Base-by-base conservation (phyloP, 2,888 invertebrate genomes). In the Linnaemya vulpina region DNA sequence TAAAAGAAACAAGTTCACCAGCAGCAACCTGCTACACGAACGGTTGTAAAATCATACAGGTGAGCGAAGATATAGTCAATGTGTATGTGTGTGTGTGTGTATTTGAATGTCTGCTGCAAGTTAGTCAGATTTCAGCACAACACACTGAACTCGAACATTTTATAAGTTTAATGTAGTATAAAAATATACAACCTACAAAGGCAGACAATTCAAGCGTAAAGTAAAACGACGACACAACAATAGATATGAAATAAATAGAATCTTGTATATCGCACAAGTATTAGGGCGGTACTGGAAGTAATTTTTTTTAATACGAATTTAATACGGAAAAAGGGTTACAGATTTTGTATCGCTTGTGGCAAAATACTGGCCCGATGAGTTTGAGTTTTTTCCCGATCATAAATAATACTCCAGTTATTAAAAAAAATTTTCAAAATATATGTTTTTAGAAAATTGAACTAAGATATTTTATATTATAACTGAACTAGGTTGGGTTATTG, bases 161-260 rank as follows among this genome's bases (percentile, higher is more conserved):
- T 81, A 38, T 51, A 62, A 49, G 70, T 82, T 76, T 63, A 76
- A 82, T 82, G 75, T 82, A 58, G 68, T 55, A 70, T 76, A 76
- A 82, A 76, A 81, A 82, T 25, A 70, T 70, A 62, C 38, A 76
- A 82, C 75, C 75, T 70, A 38, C 63, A 63, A 82, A 82, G 40
- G 62, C 63, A 63, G 62, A 82, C 62, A 82, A 82, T 58, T 76
- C 75, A 76, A 76, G 81, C 63, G 63, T 82, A 67, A 80, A 80
- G 22, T 60, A 62, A 74, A 74, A 81, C 67, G 68, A 81, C 67
- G 68, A 43, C 74, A 68, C 67, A 81, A 68, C 60, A 40, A 63
- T 49, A 82, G 53, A 82, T 62, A 55, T 63, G 55, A 68, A 55
- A 35, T 38, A 17, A 70, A 20, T 13, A 65, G 55, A 62, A 53